phyloP scores from a whole-genome alignment of 2,113 vertebrate genomes.

The Ceyx cyanopectus region DNA sequence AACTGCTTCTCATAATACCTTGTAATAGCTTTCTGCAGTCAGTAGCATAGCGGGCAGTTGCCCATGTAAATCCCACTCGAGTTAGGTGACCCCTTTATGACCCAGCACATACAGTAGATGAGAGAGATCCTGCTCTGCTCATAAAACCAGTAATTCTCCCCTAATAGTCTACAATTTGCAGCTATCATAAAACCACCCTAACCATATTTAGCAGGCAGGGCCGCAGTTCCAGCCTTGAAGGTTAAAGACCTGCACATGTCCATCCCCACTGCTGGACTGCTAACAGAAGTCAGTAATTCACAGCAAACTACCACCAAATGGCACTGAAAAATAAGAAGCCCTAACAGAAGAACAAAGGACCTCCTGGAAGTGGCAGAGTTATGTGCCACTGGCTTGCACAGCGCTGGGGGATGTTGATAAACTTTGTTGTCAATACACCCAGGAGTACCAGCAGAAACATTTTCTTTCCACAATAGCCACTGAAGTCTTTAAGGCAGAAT shows the following conservation, averaged over 20 bases:
- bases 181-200: constrained; percentile 37
- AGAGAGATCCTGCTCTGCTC: constrained; percentile 4
- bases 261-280: background rate
- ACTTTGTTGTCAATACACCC: constrained; percentile 29
- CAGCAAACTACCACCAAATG: constrained; percentile 39
- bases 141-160: constrained; percentile 35
- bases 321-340: constrained; percentile 11
- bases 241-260: constrained; percentile 20
- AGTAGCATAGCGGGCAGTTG: constrained; percentile 47
- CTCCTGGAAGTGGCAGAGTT: constrained; percentile 42
- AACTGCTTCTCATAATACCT: constrained; percentile 46
- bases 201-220: constrained; percentile 29
- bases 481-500: constrained; percentile 41
- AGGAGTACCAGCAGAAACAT: background rate
- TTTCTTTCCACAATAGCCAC: constrained; percentile 52
- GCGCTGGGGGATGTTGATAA: constrained; percentile 23
- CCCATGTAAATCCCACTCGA: constrained; percentile 37
- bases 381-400: constrained; percentile 8
- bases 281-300: constrained; percentile 44
- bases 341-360: background rate
- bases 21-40: constrained; percentile 45
- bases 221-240: constrained; percentile 41
- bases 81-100: constrained; percentile 24
- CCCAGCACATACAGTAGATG: background rate
- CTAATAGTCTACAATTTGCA: constrained; percentile 46